Evolutionary conservation across 2,113 vertebrate species (phyloP), one percentile per base, ranked within the genome.

Genomic region (Hucho hucho): DNA sequence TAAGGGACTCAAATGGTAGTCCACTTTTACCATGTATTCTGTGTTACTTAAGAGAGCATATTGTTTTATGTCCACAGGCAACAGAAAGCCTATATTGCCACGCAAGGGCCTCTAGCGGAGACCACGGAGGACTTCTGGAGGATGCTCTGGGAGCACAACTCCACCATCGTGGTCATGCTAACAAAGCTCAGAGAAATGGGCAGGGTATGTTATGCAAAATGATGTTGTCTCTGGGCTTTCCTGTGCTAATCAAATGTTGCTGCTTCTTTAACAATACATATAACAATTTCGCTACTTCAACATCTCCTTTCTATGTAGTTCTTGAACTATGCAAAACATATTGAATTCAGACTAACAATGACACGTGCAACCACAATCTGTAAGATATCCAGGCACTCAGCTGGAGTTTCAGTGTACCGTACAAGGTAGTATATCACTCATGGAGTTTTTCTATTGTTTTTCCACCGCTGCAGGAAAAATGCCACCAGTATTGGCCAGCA

Each of bases 101-200:
- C 98, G 73, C 98, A 99, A 87, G 98, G 98, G 64, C 98, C 97
- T 63, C 89, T 98, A 92, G 97, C 98, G 82, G 98, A 99, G 91
- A 99, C 98, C 87, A 99, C 98, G 6, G 98, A 99, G 91, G 98
- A 99, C 87, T 99, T 99, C 91, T 99, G 98, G 98, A 93, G 98
- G 87, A 98, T 98, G 98, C 95, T 99, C 43, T 99, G 98, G 98
- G 98, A 99, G 70, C 98, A 99, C 90, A 99, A 99, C 90, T 99
- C 98, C 71, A 99, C 98, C 72, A 99, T 99, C 49, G 96, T 99
- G 5, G 98, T 99, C 78, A 99, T 99, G 98, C 95, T 99, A n/a
- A 99, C 97, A 87, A 99, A 99, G 84, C 94, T 99, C 68, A 90
- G 98, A 91, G 98, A 99, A 93, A 98, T 99, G 97, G 98, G 98